Percentiles rank a stretch among this genome's conserved stretches.
phyloP scores from a whole-genome alignment of 2,797 vertebrate species.

The Philypnodon macrostomus region DNA sequence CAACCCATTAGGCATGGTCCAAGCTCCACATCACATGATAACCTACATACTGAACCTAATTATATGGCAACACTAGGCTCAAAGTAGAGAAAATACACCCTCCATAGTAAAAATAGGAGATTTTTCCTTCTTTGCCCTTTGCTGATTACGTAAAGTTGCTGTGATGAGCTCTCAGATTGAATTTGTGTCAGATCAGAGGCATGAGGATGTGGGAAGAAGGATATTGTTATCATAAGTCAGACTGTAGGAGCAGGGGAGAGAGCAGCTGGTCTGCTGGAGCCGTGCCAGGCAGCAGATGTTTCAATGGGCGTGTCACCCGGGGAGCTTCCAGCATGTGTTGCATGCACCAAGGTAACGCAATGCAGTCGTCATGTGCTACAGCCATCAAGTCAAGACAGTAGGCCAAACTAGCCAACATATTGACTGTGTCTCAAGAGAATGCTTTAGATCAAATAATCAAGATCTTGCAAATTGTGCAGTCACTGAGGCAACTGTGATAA shows the following conservation, averaged over 20 bases:
- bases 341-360: conserved; percentile 73
- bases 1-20: conserved; percentile 56
- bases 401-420: too few relatives aligned
- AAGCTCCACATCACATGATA: conserved; percentile 66
- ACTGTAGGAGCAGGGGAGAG: conserved; percentile 43
- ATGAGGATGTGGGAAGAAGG: conserved; percentile 16
- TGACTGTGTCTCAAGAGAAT: too few relatives aligned
- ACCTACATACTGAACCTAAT: conserved; percentile 50
- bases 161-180: conserved; percentile 15
- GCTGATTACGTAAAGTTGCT: conserved; percentile 28
- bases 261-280: conserved; percentile 69
- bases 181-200: conserved; percentile 16
- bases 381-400: neutral
- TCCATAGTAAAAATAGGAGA: neutral
- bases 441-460: neutral
- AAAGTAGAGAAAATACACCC: conserved; percentile 5
- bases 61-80: conserved; percentile 25
- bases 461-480: neutral
- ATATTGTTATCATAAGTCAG: conserved; percentile 49
- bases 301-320: conserved; percentile 62
- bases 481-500: too few relatives aligned
- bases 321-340: conserved; percentile 62
- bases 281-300: conserved; percentile 70
- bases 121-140: neutral
- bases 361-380: conserved; percentile 62